Conservation (phyloP, 2,113 vertebrate genomes). For the Solenodon paradoxus region DNA sequence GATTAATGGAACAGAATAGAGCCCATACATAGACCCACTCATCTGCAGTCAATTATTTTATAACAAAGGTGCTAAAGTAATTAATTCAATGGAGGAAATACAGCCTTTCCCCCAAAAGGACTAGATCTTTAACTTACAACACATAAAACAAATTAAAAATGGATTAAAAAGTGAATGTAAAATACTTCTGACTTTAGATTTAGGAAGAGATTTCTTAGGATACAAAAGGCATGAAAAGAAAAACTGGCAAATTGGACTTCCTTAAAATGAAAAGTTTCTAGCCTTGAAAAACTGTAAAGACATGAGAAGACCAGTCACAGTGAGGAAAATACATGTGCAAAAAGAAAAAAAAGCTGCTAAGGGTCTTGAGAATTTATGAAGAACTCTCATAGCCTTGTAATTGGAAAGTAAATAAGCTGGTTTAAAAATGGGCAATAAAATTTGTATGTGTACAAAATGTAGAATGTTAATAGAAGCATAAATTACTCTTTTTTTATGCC, state of each 20-base stretch:
- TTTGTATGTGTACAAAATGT: background rate
- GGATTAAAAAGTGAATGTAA: background rate
- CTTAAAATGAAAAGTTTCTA: background rate
- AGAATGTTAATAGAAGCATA: background rate
- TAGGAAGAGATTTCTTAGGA: background rate
- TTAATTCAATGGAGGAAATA: background rate
- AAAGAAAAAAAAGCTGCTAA: background rate
- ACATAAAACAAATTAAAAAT: background rate
- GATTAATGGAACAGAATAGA: background rate
- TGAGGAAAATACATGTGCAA: background rate
- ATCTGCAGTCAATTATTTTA: background rate
- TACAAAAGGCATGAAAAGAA: background rate
- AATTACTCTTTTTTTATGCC: background rate
- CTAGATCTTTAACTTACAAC: background rate
- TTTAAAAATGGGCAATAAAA: background rate
- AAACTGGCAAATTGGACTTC: background rate
- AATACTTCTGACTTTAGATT: background rate
- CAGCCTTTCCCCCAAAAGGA: background rate
- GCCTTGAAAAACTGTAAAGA: background rate
- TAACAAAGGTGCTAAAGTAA: background rate
- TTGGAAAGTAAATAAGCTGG: background rate
- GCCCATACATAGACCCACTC: background rate
- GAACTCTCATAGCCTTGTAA: background rate
- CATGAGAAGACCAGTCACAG: background rate
- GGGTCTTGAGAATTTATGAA: background rate